Evolutionary conservation across 1,140 invertebrate genomes (phyloP).

Genomic region (Helicoverpa zea): DNA sequence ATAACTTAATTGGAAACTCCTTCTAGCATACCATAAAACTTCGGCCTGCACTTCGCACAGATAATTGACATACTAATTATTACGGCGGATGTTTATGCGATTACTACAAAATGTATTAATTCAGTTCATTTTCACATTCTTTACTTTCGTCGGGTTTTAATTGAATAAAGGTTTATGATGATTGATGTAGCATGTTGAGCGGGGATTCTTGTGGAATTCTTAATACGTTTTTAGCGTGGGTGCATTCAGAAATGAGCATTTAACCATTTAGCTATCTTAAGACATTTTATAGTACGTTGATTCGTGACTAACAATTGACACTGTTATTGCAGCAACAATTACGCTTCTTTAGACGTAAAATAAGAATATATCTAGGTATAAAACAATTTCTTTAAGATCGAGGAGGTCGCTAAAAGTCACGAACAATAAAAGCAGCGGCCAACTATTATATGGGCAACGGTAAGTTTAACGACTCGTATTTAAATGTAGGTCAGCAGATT

Average conservation of each 20-base stretch:
- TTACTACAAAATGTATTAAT: slow-evolving; percentile 34
- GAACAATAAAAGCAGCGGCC: slow-evolving; percentile 12
- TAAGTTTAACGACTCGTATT: slow-evolving; percentile 14
- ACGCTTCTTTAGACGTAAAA: neutral
- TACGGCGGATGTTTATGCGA: slow-evolving; percentile 17
- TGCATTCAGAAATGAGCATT: too few species aligned
- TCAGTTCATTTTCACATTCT: slow-evolving; percentile 28
- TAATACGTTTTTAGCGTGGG: too few species aligned
- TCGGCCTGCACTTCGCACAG: neutral
- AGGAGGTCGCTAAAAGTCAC: slow-evolving; percentile 2
- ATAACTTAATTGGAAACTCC: slow-evolving; percentile 80
- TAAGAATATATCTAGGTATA: too few species aligned
- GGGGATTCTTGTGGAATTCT: neutral
- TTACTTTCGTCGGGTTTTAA: slow-evolving; percentile 25
- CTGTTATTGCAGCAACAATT: too few species aligned
- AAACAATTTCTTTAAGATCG: neutral
- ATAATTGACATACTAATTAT: slow-evolving; percentile 40
- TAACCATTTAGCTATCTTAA: too few species aligned
- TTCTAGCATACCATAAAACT: slow-evolving; percentile 2
- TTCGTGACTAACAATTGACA: too few species aligned
- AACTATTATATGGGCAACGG: slow-evolving; percentile 19
- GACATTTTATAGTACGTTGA: too few species aligned
- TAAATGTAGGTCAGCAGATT: slow-evolving; percentile 41
- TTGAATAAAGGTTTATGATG: slow-evolving; percentile 18
- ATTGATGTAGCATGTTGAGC: neutral